Conservation (phyloP, 2,888 invertebrate species). For the Drosophila quasianomalipes region DNA sequence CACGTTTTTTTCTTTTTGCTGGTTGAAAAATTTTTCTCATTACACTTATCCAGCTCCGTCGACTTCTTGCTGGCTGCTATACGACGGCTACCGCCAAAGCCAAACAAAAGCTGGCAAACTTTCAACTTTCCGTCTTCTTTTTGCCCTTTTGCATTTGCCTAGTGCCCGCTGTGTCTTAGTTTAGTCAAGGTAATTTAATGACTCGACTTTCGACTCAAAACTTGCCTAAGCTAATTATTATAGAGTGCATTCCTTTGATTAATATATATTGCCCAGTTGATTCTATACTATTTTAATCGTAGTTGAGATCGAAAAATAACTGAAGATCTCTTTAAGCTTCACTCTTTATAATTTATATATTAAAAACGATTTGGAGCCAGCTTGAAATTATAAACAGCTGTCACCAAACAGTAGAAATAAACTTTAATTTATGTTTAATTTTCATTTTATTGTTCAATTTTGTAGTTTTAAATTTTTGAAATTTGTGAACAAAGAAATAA, state of each 20-base stretch:
- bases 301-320: neutral
- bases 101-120: slow-evolving; percentile 55
- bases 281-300: too few relatives aligned
- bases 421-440: neutral
- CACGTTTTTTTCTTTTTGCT: slow-evolving; percentile 38
- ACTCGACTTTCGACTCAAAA: slow-evolving; percentile 36
- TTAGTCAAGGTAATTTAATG: slow-evolving; percentile 59
- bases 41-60: slow-evolving; percentile 64
- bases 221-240: slow-evolving; percentile 29
- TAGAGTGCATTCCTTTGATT: slow-evolving; percentile 19
- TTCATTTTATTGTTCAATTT: neutral
- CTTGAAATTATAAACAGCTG: neutral
- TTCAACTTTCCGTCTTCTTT: slow-evolving; percentile 49
- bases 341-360: neutral
- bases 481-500: neutral
- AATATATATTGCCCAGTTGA: slow-evolving; percentile 4
- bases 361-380: neutral
- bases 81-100: slow-evolving; percentile 25
- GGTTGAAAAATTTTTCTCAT: slow-evolving; percentile 69
- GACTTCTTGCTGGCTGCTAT: slow-evolving; percentile 21
- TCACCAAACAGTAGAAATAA: too few relatives aligned
- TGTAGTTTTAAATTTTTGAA: neutral
- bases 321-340: neutral
- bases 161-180: slow-evolving; percentile 8
- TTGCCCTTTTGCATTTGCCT: slow-evolving; percentile 35